Evolutionary conservation across 1,140 invertebrate species (phyloP), one percentile per base, ranked within the genome.

Genomic region (Eciton burchellii): DNA sequence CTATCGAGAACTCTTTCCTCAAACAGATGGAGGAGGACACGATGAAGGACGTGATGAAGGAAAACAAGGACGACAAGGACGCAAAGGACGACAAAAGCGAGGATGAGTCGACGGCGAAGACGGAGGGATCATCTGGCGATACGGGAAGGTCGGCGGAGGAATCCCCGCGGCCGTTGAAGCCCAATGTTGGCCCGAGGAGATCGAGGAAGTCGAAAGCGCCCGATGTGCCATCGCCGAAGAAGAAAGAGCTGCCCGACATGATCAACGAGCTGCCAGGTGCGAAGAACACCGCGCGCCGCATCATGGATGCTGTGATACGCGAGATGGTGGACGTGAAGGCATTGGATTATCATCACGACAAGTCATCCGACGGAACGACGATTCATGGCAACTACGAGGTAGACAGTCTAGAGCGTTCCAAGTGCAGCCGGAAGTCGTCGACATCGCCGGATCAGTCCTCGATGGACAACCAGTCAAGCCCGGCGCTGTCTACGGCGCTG

Each of bases 401-500:
- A 0, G 97, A 98, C 84, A 98, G 97, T 91, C 92, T 97, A 66
- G 97, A 98, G 92, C 95, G 96, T 84, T 92, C 94, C 1, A 95
- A 94, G 74, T 92, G 90, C 65, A 90, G 82, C 26, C 91, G 92
- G 3, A 94, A 93, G n/a, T 94, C 94, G 9, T 94, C 94, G 5
- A 95, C 95, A 9, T 95, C 96, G 0, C 95, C 95, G 0, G 96
- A 97, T 21, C 72, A 76, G 12, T 76, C 72, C 0, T 96, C 96
- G 0, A 88, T 86, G 16, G 88, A 89, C 4, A 74, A 74, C 21
- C 96, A 97, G 88, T 95, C 96, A 0, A 96, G 95, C 89, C 96
- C 96, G 1, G 95, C 95, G 62, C 88, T 96, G 43, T 96, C 96
- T 66, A 95, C 95, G 0, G 96, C 96, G 6, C 86, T 97, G 66